Base-by-base conservation (phyloP, 1,140 invertebrate genomes). In the Trichonephila clavata region DNA sequence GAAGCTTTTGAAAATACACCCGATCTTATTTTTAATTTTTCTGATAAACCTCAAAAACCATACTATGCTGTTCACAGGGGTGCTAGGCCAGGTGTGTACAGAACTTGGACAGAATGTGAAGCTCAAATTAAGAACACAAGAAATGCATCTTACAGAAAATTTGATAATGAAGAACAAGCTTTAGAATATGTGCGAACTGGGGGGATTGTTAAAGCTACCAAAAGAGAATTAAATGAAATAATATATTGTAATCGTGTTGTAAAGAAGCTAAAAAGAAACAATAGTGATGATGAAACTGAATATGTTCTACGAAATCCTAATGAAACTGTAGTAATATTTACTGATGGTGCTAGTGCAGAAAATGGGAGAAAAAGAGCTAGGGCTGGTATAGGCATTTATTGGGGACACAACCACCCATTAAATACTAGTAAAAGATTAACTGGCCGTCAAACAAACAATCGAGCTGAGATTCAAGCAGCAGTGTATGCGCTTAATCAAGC, bases 371-470 rank as follows among this genome's bases (percentile, higher is more conserved):
- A 95, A 71, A 96, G 97, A 94, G 98, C 98, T 1, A 96, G 96
- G 95, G 98, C 98, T 86, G 99, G 99, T n/a, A 97, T 98, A 94
- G 99, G 99, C n/a, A 98, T 99, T 7, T 99, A 97, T 96, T 99
- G 99, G 97, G 98, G 97, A 7, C 96, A 97, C 57, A 96, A 97
- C 95, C 97, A 99, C 96, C 96, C 97, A 57, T 77, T 94, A n/a
- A 94, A 94, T 80, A 96, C 96, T 96, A 80, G 71, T 77, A 93
- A 61, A 50, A 21, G 68, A 80, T 80, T 94, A 27, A 7, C 63
- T 50, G 91, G 81, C 57, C 83, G 94, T 4, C 86, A 87, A 83
- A 91, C 90, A 32, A 91, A 94, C 60, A 94, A 77, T 90, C 24
- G 68, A 88, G 92, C 94, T 27, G 87, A 94, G 87, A 83, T 91